These are phyloP conservation scores for Kradibia gibbosae DNA, from an alignment of 1,140 invertebrate species.

Conservation along the genomic window DNA sequence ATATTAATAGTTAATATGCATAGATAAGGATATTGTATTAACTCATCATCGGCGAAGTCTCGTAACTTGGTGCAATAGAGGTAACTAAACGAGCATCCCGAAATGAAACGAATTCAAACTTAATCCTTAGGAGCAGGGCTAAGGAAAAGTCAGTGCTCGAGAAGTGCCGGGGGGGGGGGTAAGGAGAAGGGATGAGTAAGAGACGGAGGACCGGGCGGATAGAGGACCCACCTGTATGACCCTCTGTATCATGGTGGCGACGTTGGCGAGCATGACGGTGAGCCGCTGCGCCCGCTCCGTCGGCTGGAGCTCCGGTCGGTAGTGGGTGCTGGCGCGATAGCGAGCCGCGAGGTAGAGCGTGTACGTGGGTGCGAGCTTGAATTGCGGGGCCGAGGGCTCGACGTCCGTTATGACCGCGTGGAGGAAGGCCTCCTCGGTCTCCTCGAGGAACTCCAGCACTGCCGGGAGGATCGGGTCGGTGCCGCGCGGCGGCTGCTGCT, in stretches of 20 bases:
- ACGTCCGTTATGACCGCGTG: constrained; percentile 89
- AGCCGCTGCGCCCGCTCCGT: constrained; percentile 92
- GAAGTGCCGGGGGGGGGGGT: no score
- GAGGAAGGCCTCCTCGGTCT: constrained; percentile 92
- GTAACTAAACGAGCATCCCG: no score
- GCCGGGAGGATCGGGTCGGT: constrained; percentile 94
- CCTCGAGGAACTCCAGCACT: constrained; percentile 94
- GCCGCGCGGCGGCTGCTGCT: constrained; percentile 76
- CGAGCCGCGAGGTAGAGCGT: constrained; percentile 93
- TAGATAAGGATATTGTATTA: no score
- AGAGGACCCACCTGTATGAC: constrained; percentile 81
- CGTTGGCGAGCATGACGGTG: constrained; percentile 90
- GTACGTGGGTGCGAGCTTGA: constrained; percentile 94
- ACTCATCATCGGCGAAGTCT: no score
- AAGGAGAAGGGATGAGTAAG: not conserved
- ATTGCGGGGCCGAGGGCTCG: constrained; percentile 87
- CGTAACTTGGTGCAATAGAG: no score
- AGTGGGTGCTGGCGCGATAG: constrained; percentile 93
- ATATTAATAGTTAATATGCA: no score
- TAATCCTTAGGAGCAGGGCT: no score
- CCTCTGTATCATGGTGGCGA: constrained; percentile 88
- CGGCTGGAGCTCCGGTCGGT: constrained; percentile 91
- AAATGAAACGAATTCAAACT: no score
- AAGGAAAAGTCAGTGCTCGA: no score
- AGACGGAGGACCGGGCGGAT: not conserved